Evolutionary conservation across 2,888 invertebrate genomes (phyloP).

Genomic region (Eupithecia subfuscata): DNA sequence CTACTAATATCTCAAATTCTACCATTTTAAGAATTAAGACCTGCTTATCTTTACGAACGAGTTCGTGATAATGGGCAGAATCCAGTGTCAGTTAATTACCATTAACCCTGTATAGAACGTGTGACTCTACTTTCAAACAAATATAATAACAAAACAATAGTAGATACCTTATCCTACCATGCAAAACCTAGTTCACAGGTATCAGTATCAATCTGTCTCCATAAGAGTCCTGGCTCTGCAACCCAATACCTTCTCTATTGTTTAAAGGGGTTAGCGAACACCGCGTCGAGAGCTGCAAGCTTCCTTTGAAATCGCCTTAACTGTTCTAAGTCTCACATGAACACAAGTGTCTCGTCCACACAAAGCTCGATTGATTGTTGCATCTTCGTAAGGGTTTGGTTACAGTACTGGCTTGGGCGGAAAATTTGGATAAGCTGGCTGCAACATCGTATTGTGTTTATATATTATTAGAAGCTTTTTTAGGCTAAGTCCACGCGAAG

Average conservation of each 20-base stretch:
- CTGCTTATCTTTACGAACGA: background rate
- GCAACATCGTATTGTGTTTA: background rate
- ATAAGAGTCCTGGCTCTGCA: slow-evolving; percentile 8
- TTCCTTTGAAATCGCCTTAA: slow-evolving; percentile 27
- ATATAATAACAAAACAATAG: background rate
- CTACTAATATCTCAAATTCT: background rate
- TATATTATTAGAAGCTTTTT: background rate
- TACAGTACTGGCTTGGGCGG: background rate
- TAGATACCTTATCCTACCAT: background rate
- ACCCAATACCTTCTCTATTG: slow-evolving; percentile 22
- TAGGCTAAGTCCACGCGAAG: background rate
- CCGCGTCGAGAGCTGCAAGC: slow-evolving; percentile 13
- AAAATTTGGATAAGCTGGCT: background rate
- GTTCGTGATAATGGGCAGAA: background rate
- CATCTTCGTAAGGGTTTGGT: slow-evolving; percentile 33
- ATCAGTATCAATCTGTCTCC: background rate
- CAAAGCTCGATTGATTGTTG: slow-evolving; percentile 51
- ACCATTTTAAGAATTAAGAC: background rate
- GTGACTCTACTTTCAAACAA: background rate
- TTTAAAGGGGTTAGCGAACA: slow-evolving; percentile 18
- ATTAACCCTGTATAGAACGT: background rate
- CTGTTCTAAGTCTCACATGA: slow-evolving; percentile 22
- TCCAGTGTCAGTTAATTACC: background rate
- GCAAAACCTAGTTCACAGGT: background rate
- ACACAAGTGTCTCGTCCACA: slow-evolving; percentile 31